Evolutionary conservation across 1,140 invertebrate genomes (phyloP), one percentile per base, ranked within the genome.

Genomic region (Atta colombica): DNA sequence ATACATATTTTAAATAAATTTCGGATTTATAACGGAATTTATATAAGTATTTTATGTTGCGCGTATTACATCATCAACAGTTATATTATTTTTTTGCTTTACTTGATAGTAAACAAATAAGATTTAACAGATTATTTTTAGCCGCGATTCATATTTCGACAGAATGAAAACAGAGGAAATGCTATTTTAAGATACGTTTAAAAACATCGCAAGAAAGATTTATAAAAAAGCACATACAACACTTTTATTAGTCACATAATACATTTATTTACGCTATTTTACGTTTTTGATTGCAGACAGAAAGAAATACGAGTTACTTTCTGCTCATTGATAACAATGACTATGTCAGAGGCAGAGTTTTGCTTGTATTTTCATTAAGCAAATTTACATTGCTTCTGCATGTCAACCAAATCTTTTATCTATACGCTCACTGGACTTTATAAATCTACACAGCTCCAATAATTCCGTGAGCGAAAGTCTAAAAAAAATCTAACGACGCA

Each of bases 231-330:
- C 39, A 89, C 58, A 18, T 65, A 39, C 53, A 66, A 90, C 49
- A 51, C 28, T 39, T 90, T 90, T 89, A 89, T 90, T 90, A 35
- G 28, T 78, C 51, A 68, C 63, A 78, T 90, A 61, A 39, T 90
- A 90, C 78, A 90, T 85, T 88, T 87, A 61, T 85, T 55, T 85
- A 66, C 28, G 80, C 51, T 85, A 39, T 75, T 58, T 89, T 53
- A 35, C 0, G 49, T 63, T 81, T 21, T 86, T n/a, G 61, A 8
- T 81, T 81, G 68, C n/a, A 80, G 72, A 86, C n/a, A 74, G 28
- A 55, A 60, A 28, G 12, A 58, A 71, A 12, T 45, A 71, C 14
- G 28, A 18, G 12, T 21, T 51, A 45, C 2, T 14, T 69, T 77
- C 21, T 18, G 6, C 39, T 77, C 25, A n/a, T 68, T 4, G 55